Conservation (phyloP, 2,113 vertebrate species). For the Castor canadensis region DNA sequence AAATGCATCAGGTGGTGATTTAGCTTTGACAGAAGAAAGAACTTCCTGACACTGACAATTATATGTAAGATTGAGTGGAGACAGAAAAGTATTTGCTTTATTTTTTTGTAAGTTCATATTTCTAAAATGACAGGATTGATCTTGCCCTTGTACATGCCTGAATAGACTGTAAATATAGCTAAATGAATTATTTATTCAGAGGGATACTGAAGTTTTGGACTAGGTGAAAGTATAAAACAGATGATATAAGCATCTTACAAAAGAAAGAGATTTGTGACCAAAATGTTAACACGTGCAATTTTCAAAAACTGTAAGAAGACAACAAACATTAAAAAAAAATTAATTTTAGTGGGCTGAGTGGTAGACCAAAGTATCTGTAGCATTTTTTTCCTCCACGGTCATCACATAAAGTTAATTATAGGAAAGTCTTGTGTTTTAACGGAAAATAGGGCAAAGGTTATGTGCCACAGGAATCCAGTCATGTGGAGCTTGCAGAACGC, state of each 20-base stretch:
- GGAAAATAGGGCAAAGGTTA: constrained; percentile 76
- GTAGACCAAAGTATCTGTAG: neutral
- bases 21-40: neutral
- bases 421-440: constrained; percentile 63
- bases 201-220: neutral
- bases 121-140: neutral
- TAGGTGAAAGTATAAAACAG: neutral
- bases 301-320: neutral
- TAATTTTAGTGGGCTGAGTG: neutral
- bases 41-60: neutral
- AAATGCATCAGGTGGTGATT: neutral
- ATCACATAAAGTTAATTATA: constrained; percentile 11
- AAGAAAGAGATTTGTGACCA: neutral
- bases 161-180: neutral
- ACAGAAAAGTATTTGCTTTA: neutral
- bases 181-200: neutral
- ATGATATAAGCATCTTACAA: neutral
- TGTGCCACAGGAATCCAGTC: constrained; percentile 28
- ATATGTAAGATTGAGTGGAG: neutral
- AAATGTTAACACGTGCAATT: neutral
- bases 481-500: constrained; percentile 37
- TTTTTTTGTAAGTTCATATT: neutral
- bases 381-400: neutral
- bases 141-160: neutral
- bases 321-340: neutral